These are phyloP conservation scores for Enteromius argenteus DNA, from an alignment of 2,797 vertebrate genomes.

Conservation along the genomic window DNA sequence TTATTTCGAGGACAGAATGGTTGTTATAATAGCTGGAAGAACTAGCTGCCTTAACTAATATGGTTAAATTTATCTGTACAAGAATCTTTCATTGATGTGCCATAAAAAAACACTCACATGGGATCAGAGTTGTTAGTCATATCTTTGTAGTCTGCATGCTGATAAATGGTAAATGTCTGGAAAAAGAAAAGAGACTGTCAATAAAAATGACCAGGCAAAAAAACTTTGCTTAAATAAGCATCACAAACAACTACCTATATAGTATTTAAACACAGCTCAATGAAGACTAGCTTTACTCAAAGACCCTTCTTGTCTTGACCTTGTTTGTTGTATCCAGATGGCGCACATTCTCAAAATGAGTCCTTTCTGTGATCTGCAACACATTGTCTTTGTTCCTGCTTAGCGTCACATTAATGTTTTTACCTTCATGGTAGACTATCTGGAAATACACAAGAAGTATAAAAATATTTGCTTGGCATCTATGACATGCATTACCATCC, in stretches of 20 bases:
- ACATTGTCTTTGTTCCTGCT: conserved; percentile 27
- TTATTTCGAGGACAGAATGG: neutral
- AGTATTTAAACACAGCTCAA: neutral
- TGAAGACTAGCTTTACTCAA: neutral
- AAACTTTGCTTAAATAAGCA: no score
- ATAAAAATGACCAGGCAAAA: neutral
- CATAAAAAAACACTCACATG: conserved; percentile 16
- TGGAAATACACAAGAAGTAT: neutral
- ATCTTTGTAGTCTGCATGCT: conserved; percentile 26
- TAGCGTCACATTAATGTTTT: conserved; percentile 31
- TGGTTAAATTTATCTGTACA: neutral
- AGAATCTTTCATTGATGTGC: neutral
- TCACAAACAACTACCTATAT: neutral
- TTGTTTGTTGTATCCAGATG: conserved; percentile 33
- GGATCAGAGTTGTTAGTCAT: conserved; percentile 7
- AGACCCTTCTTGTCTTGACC: conserved; percentile 16
- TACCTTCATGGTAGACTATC: conserved; percentile 28
- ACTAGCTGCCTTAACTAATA: neutral
- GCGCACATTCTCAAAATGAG: conserved; percentile 2
- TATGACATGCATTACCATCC: neutral
- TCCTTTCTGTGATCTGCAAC: conserved; percentile 23
- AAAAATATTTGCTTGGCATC: neutral
- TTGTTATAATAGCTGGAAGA: neutral
- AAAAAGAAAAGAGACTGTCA: conserved; percentile 2
- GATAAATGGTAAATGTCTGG: conserved; percentile 38